Evolutionary conservation across 2,113 vertebrate genomes (phyloP).

Genomic region (Acanthisitta chloris): DNA sequence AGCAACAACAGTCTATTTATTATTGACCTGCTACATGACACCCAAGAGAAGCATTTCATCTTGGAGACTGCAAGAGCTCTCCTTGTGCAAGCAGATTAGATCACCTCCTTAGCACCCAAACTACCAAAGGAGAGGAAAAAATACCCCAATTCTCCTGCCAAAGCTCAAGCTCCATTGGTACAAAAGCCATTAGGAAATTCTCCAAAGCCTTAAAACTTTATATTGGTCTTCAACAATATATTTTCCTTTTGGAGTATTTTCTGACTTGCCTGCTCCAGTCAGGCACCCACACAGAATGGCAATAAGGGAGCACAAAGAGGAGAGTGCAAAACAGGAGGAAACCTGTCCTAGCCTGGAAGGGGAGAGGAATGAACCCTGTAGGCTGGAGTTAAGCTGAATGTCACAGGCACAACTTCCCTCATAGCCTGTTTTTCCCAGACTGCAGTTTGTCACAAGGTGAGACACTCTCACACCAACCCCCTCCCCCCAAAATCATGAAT

Average conservation of each 20-base stretch:
- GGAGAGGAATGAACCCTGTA: not conserved
- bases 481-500: not conserved
- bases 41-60: not conserved
- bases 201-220: not conserved
- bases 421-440: not conserved
- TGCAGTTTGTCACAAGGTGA: accelerated
- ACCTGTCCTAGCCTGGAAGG: not conserved
- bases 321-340: not conserved
- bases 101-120: not conserved
- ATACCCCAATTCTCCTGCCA: not conserved
- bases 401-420: not conserved
- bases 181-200: not conserved
- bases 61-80: not conserved
- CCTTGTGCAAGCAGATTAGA: not conserved
- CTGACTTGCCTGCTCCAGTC: not conserved
- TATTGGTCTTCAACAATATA: not conserved
- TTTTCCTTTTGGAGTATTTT: not conserved
- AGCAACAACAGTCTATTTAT: not conserved
- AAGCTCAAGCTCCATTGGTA: not conserved
- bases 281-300: not conserved
- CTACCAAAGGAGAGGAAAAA: not conserved
- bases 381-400: not conserved
- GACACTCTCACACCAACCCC: not conserved
- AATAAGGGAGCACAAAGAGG: not conserved
- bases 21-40: not conserved